Conservation (phyloP, 2,113 vertebrate genomes). For the Cyphomyrus plagiostoma region DNA sequence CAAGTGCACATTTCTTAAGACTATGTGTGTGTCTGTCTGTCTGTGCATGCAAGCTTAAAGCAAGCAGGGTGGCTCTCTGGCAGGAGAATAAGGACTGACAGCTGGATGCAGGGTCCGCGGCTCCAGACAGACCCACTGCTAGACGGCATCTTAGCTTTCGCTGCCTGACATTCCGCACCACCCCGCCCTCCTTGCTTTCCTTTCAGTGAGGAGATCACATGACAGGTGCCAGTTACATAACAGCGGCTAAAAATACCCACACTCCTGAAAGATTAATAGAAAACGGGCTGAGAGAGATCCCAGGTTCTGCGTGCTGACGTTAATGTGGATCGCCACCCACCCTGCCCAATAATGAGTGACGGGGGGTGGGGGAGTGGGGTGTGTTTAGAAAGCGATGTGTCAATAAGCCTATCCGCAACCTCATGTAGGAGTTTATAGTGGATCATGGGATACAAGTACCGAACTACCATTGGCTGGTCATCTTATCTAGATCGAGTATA, state of each 20-base stretch:
- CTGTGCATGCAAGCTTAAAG: neutral
- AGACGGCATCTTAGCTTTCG: slow-evolving; percentile 2
- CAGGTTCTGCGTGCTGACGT: slow-evolving; percentile 6
- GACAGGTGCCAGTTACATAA: slow-evolving; percentile 67
- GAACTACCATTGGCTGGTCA: neutral
- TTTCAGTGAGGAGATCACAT: slow-evolving; percentile 56
- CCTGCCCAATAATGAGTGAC: neutral
- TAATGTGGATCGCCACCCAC: neutral
- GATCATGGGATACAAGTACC: neutral
- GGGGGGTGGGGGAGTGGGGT: neutral
- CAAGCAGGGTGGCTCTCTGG: neutral
- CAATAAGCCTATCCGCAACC: neutral
- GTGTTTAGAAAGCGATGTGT: neutral
- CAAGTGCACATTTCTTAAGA: neutral
- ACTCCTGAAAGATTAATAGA: slow-evolving; percentile 60
- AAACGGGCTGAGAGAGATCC: slow-evolving; percentile 25
- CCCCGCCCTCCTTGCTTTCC: slow-evolving; percentile 17
- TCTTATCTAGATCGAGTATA: neutral
- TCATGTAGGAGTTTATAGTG: neutral
- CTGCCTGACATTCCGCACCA: neutral
- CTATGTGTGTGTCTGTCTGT: neutral
- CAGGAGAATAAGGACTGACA: neutral
- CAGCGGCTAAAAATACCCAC: slow-evolving; percentile 59
- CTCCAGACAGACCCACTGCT: neutral
- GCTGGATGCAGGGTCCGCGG: neutral